Evolutionary conservation across 2,113 vertebrate species (phyloP).

Genomic region (Salvelinus sp.): DNA sequence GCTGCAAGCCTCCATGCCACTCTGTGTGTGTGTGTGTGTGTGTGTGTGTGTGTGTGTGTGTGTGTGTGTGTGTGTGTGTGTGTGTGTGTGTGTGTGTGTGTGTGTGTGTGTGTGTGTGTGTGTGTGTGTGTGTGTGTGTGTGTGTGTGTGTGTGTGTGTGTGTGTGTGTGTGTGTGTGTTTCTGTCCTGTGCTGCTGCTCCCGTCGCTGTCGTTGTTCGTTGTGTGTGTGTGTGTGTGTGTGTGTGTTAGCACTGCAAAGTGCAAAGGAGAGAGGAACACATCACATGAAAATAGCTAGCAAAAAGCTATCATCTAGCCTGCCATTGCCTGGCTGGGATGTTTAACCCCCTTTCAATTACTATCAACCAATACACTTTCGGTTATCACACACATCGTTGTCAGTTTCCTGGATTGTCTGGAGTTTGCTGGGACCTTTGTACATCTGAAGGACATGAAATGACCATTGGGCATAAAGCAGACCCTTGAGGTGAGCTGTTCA

Average conservation of each 20-base stretch:
- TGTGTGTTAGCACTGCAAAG: conserved; percentile 50
- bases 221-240: background rate
- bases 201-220: too few species aligned
- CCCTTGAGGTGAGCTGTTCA: conserved; percentile 15
- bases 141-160: too few species aligned
- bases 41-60: conserved; percentile 8
- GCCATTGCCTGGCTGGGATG: conserved; percentile 21
- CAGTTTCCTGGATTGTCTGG: conserved; percentile 45
- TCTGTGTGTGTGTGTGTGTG: background rate
- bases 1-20: background rate
- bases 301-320: conserved; percentile 33
- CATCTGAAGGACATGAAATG: conserved; percentile 31
- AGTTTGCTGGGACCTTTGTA: conserved; percentile 24
- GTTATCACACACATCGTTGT: conserved; percentile 68
- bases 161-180: too few species aligned
- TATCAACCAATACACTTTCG: conserved; percentile 41
- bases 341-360: conserved; percentile 56
- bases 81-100: conserved; percentile 10
- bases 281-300: conserved; percentile 59
- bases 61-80: background rate
- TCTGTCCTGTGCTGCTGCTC: too few species aligned
- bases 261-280: conserved; percentile 55
- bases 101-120: background rate
- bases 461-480: conserved; percentile 3
- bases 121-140: background rate